Conservation (phyloP, 2,888 invertebrate genomes). For the Campoplex capitator region DNA sequence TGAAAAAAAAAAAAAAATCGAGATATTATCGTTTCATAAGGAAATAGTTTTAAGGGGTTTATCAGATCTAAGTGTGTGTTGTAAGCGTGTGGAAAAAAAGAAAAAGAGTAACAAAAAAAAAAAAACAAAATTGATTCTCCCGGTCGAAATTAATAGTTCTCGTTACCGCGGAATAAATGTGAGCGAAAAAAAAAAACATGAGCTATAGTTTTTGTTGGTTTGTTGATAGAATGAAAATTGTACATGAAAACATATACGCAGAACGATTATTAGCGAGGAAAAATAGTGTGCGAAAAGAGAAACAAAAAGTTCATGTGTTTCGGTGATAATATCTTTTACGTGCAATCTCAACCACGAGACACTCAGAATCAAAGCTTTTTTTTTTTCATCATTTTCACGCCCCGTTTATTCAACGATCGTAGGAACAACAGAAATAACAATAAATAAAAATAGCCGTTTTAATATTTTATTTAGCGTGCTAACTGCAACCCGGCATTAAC, state of each 20-base stretch:
- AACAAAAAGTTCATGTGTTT: slow-evolving; percentile 6
- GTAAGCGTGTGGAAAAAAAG: slow-evolving; percentile 46
- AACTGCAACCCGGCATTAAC: slow-evolving; percentile 62
- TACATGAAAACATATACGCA: slow-evolving; percentile 14
- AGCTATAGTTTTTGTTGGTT: slow-evolving; percentile 37
- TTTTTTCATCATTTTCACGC: neutral
- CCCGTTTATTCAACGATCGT: neutral
- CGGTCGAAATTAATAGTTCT: slow-evolving; percentile 5
- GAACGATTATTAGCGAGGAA: slow-evolving; percentile 8
- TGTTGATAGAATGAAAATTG: slow-evolving; percentile 29
- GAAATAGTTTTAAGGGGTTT: slow-evolving; percentile 53
- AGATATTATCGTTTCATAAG: slow-evolving; percentile 49
- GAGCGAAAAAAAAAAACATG: slow-evolving; percentile 39
- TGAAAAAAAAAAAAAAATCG: slow-evolving; percentile 59
- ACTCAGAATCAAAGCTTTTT: slow-evolving; percentile 1
- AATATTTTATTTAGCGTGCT: slow-evolving; percentile 9
- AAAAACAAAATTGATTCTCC: neutral
- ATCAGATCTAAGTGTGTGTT: slow-evolving; percentile 59
- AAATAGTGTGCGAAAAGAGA: slow-evolving; percentile 1
- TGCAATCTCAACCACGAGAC: slow-evolving; percentile 11
- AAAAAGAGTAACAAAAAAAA: slow-evolving; percentile 1
- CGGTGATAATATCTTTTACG: slow-evolving; percentile 12
- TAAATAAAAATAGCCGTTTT: slow-evolving; percentile 4
- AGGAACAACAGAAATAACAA: neutral
- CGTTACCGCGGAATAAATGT: neutral